phyloP scores from a whole-genome alignment of 92 coral and sea anemone genomes.

The Epizoanthus illoricatus region DNA sequence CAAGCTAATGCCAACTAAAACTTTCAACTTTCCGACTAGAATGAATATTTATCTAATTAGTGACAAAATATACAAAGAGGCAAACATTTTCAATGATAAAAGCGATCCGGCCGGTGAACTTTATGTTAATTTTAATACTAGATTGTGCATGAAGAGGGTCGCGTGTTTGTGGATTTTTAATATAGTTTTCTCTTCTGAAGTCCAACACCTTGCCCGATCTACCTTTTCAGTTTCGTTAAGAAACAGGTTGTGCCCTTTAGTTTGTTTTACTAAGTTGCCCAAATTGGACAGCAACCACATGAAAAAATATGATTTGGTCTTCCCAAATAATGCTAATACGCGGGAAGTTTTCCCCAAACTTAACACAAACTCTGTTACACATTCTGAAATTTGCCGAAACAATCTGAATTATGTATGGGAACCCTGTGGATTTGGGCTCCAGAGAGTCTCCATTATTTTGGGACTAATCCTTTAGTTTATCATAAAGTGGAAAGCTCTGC shows the following conservation, averaged over 20 bases:
- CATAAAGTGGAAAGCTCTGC: slow-evolving; percentile 48
- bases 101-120: slow-evolving; percentile 49
- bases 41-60: slow-evolving; percentile 84
- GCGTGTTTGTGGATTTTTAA: slow-evolving; percentile 34
- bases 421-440: slow-evolving; percentile 83
- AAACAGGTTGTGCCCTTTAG: neutral
- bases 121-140: slow-evolving; percentile 56
- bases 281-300: slow-evolving; percentile 19
- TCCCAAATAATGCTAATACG: slow-evolving; percentile 5
- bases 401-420: slow-evolving; percentile 73
- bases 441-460: slow-evolving; percentile 49
- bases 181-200: neutral
- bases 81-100: slow-evolving; percentile 40
- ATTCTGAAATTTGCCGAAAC: slow-evolving; percentile 53
- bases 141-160: slow-evolving; percentile 32
- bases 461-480: slow-evolving; percentile 64
- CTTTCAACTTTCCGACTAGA: slow-evolving; percentile 60
- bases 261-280: slow-evolving; percentile 16
- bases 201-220: neutral
- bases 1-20: slow-evolving; percentile 50
- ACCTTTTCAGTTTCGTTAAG: neutral
- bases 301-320: neutral
- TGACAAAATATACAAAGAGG: slow-evolving; percentile 65
- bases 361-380: slow-evolving; percentile 22
- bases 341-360: slow-evolving; percentile 12